phyloP scores from a whole-genome alignment of 2,113 vertebrate genomes.

The Rallus limicola region DNA sequence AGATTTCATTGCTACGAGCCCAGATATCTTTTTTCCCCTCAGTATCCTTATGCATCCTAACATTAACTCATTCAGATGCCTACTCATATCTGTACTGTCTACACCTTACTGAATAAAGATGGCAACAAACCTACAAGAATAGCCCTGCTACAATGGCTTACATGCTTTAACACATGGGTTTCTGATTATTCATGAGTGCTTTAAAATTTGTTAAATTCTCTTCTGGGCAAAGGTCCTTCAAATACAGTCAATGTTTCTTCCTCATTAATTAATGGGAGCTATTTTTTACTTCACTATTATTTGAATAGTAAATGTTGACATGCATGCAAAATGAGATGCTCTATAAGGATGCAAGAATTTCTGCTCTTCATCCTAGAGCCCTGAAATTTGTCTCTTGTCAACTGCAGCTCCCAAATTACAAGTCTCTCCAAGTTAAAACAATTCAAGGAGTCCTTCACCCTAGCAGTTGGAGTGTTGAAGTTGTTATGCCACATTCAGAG shows the following conservation, averaged over 20 bases:
- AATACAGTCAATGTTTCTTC: background rate
- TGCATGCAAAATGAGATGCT: background rate
- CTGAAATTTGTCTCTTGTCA: background rate
- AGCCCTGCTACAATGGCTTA: background rate
- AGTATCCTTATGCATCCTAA: background rate
- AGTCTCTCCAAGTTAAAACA: background rate
- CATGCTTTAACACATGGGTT: background rate
- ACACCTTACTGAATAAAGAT: background rate
- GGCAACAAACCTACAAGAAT: background rate
- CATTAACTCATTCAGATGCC: background rate
- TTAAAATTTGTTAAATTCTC: slow-evolving; percentile 29
- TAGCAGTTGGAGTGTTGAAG: background rate
- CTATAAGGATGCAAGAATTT: background rate
- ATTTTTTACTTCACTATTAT: slow-evolving; percentile 24
- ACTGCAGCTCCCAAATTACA: background rate
- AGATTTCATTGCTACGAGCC: background rate
- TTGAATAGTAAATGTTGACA: slow-evolving; percentile 4
- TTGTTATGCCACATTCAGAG: background rate
- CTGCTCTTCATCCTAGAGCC: background rate
- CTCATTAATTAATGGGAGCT: slow-evolving; percentile 27
- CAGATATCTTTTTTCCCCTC: background rate
- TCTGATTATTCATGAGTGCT: background rate
- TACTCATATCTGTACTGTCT: background rate
- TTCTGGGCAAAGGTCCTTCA: background rate
- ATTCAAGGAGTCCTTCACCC: background rate